Evolutionary conservation across 1,140 invertebrate genomes (phyloP).

Genomic region (Wasmannia auropunctata): DNA sequence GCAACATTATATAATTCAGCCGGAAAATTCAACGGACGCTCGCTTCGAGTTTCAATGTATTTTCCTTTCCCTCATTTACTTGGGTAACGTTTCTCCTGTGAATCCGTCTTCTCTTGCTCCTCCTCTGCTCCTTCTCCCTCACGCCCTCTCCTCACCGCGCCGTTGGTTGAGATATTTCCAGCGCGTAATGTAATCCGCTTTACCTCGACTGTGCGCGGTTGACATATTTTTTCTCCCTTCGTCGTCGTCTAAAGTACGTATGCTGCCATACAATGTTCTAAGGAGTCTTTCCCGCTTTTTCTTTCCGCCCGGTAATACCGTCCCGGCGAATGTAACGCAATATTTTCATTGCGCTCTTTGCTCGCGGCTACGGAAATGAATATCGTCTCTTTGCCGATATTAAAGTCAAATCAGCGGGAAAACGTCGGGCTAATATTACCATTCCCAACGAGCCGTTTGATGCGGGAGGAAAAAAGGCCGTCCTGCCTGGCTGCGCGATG

Average conservation of each 20-base stretch:
- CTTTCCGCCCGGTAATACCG: constrained; percentile 63
- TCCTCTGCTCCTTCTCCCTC: neutral
- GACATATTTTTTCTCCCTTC: constrained; percentile 47
- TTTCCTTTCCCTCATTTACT: constrained; percentile 52
- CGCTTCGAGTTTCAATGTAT: constrained; percentile 41
- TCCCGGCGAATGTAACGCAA: constrained; percentile 63
- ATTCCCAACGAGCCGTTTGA: constrained; percentile 55
- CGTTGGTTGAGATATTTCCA: constrained; percentile 50
- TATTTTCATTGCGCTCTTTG: constrained; percentile 71
- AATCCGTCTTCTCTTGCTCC: constrained; percentile 24
- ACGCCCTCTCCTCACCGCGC: neutral
- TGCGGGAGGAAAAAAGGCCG: neutral
- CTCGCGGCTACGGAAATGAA: constrained; percentile 58
- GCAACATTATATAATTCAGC: constrained; percentile 39
- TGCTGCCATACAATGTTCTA: constrained; percentile 59
- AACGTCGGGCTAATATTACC: constrained; percentile 72
- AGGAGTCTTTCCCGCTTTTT: constrained; percentile 32
- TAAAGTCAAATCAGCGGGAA: constrained; percentile 73
- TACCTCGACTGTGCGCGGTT: constrained; percentile 41
- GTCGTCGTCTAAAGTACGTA: constrained; percentile 49
- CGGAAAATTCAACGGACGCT: constrained; percentile 35
- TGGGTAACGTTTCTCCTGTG: constrained; percentile 30
- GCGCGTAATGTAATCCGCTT: constrained; percentile 61
- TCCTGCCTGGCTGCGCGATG: neutral
- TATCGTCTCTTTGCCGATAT: constrained; percentile 68